These are phyloP conservation scores for Pseudomyrmex pallidus DNA, from an alignment of 1,140 invertebrate species.

Conservation along the genomic window DNA sequence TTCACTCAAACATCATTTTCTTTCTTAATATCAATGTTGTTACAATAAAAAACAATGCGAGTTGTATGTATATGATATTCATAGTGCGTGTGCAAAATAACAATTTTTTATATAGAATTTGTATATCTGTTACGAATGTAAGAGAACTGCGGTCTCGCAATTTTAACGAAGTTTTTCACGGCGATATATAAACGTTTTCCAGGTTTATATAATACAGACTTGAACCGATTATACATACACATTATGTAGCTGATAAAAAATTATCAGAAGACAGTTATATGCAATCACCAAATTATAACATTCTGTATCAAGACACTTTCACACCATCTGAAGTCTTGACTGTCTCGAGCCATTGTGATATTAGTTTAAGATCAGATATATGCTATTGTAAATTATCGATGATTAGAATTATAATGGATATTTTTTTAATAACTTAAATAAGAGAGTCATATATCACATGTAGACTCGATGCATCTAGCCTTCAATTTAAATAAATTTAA, in stretches of 20 bases:
- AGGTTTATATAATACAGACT: conserved; percentile 66
- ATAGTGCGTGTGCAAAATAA: conserved; percentile 43
- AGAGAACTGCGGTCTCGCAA: conserved; percentile 55
- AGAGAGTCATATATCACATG: conserved; percentile 69
- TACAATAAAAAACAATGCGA: conserved; percentile 19
- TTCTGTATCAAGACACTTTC: conserved; percentile 61
- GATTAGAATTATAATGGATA: conserved; percentile 74
- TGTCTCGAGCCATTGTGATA: conserved; percentile 84
- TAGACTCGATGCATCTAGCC: conserved; percentile 64
- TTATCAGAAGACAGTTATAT: conserved; percentile 22
- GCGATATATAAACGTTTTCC: conserved; percentile 64
- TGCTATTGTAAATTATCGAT: conserved; percentile 74
- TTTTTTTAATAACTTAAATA: conserved; percentile 79
- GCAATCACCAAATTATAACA: conserved; percentile 11
- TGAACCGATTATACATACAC: conserved; percentile 48
- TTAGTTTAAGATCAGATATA: conserved; percentile 80
- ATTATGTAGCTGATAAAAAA: conserved; percentile 60
- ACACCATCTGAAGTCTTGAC: conserved; percentile 77
- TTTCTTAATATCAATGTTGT: conserved; percentile 40
- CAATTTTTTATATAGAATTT: conserved; percentile 71
- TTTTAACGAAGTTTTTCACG: conserved; percentile 70
- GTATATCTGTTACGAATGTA: conserved; percentile 67
- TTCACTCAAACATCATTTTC: conserved; percentile 11
- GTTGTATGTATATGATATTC: conserved; percentile 60
- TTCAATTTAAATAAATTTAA: conserved; percentile 68